Evolutionary conservation across 2,888 invertebrate genomes (phyloP), one percentile per base, ranked within the genome.

Genomic region (Orchesella flavescens): DNA sequence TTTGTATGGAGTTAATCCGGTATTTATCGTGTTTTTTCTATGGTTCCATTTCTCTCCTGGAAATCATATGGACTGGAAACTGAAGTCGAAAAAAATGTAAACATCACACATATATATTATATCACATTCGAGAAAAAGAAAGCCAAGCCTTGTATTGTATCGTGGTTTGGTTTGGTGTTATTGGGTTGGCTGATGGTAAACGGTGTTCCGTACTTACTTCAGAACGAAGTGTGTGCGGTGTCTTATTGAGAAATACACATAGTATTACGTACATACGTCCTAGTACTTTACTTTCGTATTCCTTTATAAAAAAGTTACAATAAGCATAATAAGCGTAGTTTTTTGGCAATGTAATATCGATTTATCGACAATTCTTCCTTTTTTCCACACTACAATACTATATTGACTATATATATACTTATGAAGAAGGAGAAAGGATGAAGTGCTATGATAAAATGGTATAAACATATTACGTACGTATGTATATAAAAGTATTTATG

Each of bases 341-440:
- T 82, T 83, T 77, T 73, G 59, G 53, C 76, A 66, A 73, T 57
- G 55, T 76, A 71, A 76, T 72, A 83, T 83, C 83, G 83, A 83
- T 83, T 83, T 83, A 83, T 83, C 49, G 83, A 76, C 83, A 57
- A 75, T 19, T 75, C 68, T 72, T 65, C 46, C 44, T 69, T 61
- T 53, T 44, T 73, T 43, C 57, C 73, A 72, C 76, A 19, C 44
- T 44, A 23, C 13, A 13, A 49, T 71, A 23, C 59, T 13, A 59
- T 66, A 21, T 61, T 34, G 61, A 63, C 63, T 63, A 2, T 73
- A 73, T 63, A n/a, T n/a, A n/a, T n/a, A n/a, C n/a, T 69, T 69
- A 61, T 69, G 59, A n/a, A 68, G 69, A 59, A 76, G 68, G 13
- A n/a, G 59, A 55, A 65, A 53, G 55, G 1, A 9, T 19, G 53